Base-by-base conservation (phyloP, 2,888 invertebrate genomes). In the Druceiella hillmani region DNA sequence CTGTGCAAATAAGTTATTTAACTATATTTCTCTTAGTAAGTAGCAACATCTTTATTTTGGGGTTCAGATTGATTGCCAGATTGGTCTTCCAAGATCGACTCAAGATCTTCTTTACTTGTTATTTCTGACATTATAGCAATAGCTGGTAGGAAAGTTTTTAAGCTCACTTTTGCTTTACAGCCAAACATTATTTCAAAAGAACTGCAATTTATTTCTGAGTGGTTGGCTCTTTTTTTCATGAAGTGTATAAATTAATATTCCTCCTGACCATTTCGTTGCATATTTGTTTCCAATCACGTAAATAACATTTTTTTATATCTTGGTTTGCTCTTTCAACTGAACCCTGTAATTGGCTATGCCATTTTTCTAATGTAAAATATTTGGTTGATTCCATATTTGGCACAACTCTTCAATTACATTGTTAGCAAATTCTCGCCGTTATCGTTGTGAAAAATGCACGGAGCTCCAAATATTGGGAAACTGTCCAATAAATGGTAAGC, bases 351-450 rank as follows among this genome's bases (percentile, higher is more conserved):
- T n/a, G n/a, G n/a, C n/a, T n/a, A n/a, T n/a, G n/a, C n/a, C n/a
- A n/a, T n/a, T n/a, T n/a, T n/a, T n/a, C 31, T 53, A 52, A 41
- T 55, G 50, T 7, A 55, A 50, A 24, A 52, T 52, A 49, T 55
- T 53, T 9, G 45, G 13, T 25, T 20, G 6, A 20, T 20, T 29
- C 51, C 54, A 55, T 31, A 49, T 13, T 5, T 6, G 16, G 4
- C 27, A 33, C 11, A 45, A 4, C 34, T 42, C 33, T 9, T 24
- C 14, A 25, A 46, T 40, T 13, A 46, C 25, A 20, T 40, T 28
- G 5, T 44, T 49, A 38, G n/a, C n/a, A n/a, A n/a, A n/a, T n/a
- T n/a, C n/a, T n/a, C n/a, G n/a, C n/a, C n/a, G n/a, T 48, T 49
- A 28, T 48, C 46, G 13, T 22, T 36, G 17, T 48, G 47, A 15